Conservation (phyloP, 2,113 vertebrate species). For the Pogona vitticeps region DNA sequence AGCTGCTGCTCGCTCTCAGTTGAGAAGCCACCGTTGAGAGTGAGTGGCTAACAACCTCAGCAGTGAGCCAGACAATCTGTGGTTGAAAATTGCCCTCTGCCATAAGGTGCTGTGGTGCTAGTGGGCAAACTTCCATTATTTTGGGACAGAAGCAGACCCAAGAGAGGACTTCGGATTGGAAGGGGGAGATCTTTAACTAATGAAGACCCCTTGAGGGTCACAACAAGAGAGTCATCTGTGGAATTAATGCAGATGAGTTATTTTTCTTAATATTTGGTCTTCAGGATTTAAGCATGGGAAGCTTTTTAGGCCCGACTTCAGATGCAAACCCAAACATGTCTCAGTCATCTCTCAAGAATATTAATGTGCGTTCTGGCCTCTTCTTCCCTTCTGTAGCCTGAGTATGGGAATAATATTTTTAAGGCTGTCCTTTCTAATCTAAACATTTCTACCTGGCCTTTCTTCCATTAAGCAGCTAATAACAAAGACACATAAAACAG, state of each 20-base stretch:
- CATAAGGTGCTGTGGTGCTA: background rate
- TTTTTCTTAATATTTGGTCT: no score
- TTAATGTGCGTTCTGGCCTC: no score
- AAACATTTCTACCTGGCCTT: background rate
- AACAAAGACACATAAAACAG: background rate
- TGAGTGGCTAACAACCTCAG: background rate
- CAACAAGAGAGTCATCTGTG: no score
- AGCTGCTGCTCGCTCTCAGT: no score
- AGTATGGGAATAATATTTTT: background rate
- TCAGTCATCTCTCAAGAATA: background rate
- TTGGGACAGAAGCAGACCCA: no score
- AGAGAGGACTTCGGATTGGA: no score
- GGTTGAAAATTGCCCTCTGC: background rate
- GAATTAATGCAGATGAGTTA: no score
- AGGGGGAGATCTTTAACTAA: no score
- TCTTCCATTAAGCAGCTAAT: background rate
- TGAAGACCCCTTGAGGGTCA: no score
- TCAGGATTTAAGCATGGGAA: no score
- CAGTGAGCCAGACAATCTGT: background rate
- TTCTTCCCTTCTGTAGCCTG: background rate
- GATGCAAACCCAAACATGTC: no score
- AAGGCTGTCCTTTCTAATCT: background rate
- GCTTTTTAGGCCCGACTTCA: no score
- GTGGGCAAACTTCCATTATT: background rate
- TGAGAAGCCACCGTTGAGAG: background rate